Base-by-base conservation (phyloP, 2,113 vertebrate species). In the Chrysochloris asiatica region DNA sequence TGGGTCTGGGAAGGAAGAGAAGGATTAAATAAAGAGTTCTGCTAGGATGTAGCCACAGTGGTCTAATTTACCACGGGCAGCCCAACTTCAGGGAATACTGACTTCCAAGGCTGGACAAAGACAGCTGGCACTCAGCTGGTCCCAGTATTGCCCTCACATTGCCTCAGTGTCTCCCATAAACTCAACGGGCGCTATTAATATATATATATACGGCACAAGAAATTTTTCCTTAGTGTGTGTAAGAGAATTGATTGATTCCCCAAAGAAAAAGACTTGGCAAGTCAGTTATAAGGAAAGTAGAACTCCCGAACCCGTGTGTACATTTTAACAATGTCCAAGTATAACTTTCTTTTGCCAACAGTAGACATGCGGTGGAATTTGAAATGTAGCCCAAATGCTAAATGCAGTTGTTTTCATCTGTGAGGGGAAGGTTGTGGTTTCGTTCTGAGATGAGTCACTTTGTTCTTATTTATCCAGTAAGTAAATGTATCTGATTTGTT, bases 51-150 rank as follows among this genome's bases (percentile, higher is more conserved):
- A 95, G 85, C 96, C 90, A 75, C 82, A 85, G 92, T 94, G 95
- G 96, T 96, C 90, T 96, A 96, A 98, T 95, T 95, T 69, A 94
- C 90, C 96, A 84, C n/a, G 88, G 95, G 93, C 93, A 96, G 93
- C 88, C 82, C 50, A 13, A 28, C 94, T 97, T 75, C 83, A 90
- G 88, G 81, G 86, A 96, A 86, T 93, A 93, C 92, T 47, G 86
- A 95, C 93, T 96, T 97, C 89, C 96, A 96, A 97, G 95, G 92
- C 94, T 4, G 56, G 65, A 73, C 61, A 33, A 88, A 96, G 96
- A 97, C 97, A 98, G 97, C 97, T 97, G 97, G 97, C 89, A 93
- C 90, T 98, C 96, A 97, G 97, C 97, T 97, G 97, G 95, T 93
- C 92, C 92, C 90, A 88, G 71, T 94, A 88, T 86, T 91, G 80